Evolutionary conservation across 2,113 vertebrate species (phyloP), one percentile per base, ranked within the genome.

Genomic region (Hydrochoerus hydrochaeris): DNA sequence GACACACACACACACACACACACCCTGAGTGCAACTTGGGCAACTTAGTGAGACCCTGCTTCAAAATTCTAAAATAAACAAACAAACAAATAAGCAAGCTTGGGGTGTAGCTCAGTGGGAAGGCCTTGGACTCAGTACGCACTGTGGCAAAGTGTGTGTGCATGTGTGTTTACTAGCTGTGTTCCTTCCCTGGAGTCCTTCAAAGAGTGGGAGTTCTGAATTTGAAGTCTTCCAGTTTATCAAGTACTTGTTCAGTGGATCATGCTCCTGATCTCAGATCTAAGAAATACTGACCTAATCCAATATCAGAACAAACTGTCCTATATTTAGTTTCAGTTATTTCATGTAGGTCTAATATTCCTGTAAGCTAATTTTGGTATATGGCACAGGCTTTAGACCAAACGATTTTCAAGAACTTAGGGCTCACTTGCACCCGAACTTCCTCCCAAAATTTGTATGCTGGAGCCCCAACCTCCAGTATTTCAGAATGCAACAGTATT

Each of bases 111-210:
- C 71, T 41, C 38, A 73, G 38, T 73, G 71, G 20, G 10, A 24
- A 73, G 71, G 38, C 22, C 22, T 41, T 73, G n/a, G 38, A 41
- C 7, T 41, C 69, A 73, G 41, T 22, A 30, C 2, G 20, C 67
- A 71, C 35, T 41, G 13, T 22, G 16, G n/a, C n/a, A 73, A 73
- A 73, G 35, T 24, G 8, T n/a, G 16, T 24, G 7, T 73, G 69
- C 22, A 3, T 73, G 17, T 5, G 17, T 19, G 52, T 73, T 75
- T 92, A 75, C 75, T 44, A 35, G 63, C n/a, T 57, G 24, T 92
- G 54, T 75, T 92, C 85, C 46, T 57, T 92, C 75, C 62, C 73
- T 81, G 87, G 73, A 86, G 13, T 91, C 73, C 90, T 85, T 85
- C 35, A 63, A 73, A 95, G 62, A 90, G 46, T 11, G 24, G 41